Conservation (phyloP, 1,140 invertebrate genomes). For the Hyles euphorbiae region DNA sequence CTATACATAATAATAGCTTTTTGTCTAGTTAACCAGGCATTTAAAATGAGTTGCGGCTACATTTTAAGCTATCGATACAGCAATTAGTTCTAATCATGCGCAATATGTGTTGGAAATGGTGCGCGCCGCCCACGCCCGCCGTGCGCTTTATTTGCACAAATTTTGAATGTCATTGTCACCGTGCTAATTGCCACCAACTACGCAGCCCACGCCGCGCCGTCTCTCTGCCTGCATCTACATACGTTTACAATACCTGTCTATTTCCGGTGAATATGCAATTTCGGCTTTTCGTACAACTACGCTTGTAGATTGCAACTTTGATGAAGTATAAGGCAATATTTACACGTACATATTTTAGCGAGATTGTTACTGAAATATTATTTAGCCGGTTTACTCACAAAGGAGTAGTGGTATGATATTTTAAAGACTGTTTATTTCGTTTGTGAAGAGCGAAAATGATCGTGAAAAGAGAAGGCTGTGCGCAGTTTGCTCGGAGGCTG, state of each 20-base stretch:
- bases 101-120: background rate
- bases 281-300: conserved; percentile 15
- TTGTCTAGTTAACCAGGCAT: no score
- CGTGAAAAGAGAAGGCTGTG: conserved; percentile 43
- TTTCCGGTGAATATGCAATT: conserved; percentile 21
- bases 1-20: no score
- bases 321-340: conserved; percentile 21
- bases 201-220: conserved; percentile 19
- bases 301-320: conserved; percentile 20
- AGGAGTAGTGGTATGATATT: conserved; percentile 31
- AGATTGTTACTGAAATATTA: no score
- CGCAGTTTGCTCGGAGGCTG: conserved; percentile 25
- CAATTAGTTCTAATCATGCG: background rate
- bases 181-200: conserved; percentile 52
- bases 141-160: conserved; percentile 57
- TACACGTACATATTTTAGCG: conserved; percentile 7
- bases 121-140: conserved; percentile 10
- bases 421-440: conserved; percentile 46
- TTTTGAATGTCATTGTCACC: conserved; percentile 68
- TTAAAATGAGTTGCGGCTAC: no score
- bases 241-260: conserved; percentile 19
- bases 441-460: conserved; percentile 47
- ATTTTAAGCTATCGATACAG: no score
- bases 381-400: conserved; percentile 9
- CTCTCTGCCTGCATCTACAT: conserved; percentile 29